These are phyloP conservation scores for Semaprochilodus insignis DNA, from an alignment of 2,797 vertebrate genomes.

Conservation along the genomic window DNA sequence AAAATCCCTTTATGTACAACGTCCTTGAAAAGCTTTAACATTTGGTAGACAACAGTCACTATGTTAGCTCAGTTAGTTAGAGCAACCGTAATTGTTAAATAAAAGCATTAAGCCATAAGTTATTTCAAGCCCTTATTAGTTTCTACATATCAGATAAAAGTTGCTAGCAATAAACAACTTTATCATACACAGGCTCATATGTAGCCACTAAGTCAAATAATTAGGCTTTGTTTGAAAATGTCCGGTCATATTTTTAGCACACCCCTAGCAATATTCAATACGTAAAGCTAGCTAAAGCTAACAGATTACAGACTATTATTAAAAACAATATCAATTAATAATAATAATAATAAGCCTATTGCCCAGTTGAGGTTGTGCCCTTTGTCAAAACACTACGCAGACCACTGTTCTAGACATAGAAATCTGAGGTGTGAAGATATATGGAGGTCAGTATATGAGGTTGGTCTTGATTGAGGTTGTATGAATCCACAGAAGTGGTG, in stretches of 20 bases:
- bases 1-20: not conserved
- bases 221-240: not conserved
- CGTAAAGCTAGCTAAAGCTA: too few species aligned
- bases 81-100: not conserved
- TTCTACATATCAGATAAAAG: too few species aligned
- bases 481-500: not conserved
- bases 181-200: not conserved
- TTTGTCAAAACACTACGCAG: not conserved
- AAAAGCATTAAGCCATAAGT: not conserved
- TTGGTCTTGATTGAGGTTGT: slow-evolving; percentile 9
- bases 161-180: not conserved
- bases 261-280: too few species aligned
- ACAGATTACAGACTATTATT: too few species aligned
- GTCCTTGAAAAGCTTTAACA: not conserved
- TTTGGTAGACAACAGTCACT: not conserved
- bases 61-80: not conserved
- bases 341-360: not conserved
- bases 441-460: not conserved
- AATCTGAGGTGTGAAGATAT: not conserved
- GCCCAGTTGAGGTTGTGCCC: not conserved
- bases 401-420: not conserved
- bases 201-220: not conserved
- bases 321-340: too few species aligned
- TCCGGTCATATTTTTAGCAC: too few species aligned
- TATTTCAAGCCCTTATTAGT: too few species aligned